Evolutionary conservation across 2,888 invertebrate genomes (phyloP), one percentile per base, ranked within the genome.

Genomic region (Mylabris sibirica): DNA sequence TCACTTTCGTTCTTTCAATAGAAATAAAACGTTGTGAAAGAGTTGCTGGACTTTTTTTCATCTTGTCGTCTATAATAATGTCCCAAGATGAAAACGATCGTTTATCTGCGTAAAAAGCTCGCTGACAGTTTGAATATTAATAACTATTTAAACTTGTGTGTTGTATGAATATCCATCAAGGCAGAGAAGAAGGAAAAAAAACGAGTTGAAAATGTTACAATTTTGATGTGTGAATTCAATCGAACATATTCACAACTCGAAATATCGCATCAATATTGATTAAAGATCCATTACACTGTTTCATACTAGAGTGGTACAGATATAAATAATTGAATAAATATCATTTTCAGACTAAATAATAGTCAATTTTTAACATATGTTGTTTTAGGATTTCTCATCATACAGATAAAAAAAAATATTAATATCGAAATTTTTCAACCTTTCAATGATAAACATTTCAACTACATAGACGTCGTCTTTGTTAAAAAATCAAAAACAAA

Each of bases 331-430:
- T 20, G 20, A 49, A 49, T 49, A 49, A 49, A 49, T 20, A 49
- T 49, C 49, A 20, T 20, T 20, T 49, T 49, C 20, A 49, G 49
- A 49, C 49, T 49, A 49, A 49, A 49, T 49, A 49, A 49, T 20
- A 20, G 20, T 49, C 20, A 49, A 49, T 49, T 49, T 49, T 20
- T 20, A 22, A 49, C 49, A 49, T 20, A 49, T 49, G 49, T 3
- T 49, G 20, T 20, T 9, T 11, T 9, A 1, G n/a, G n/a, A 44
- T 17, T n/a, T 44, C n/a, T 20, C 20, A 49, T 20, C 20, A 49
- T 49, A 30, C 8, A 5, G 30, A 30, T 49, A 8, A 20, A 49
- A 1, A 44, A 49, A 49, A 49, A 20, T 20, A 49, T 17, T n/a
- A 14, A 35, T 35, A 35, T 3, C 11, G 11, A 8, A 35, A 35